phyloP scores from a whole-genome alignment of 2,113 vertebrate genomes.

The Tretioscincus oriximinensis region DNA sequence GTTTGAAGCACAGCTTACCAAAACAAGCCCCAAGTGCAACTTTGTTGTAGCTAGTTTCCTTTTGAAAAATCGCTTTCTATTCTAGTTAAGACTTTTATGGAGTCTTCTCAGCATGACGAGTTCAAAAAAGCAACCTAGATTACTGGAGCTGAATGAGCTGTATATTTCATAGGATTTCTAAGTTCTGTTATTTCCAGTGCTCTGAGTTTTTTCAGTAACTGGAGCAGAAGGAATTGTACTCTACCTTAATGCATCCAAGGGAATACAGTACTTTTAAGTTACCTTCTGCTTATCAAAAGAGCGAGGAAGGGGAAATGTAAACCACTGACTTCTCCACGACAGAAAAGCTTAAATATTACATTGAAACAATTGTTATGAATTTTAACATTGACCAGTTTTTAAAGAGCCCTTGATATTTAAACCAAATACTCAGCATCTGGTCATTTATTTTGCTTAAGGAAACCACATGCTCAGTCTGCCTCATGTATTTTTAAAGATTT shows the following conservation, averaged over 20 bases:
- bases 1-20: neutral
- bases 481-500: conserved; percentile 41
- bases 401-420: conserved; percentile 23
- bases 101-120: conserved; percentile 44
- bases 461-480: neutral
- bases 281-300: conserved; percentile 48
- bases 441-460: conserved; percentile 33
- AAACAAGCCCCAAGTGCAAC: neutral
- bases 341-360: conserved; percentile 44
- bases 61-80: conserved; percentile 18
- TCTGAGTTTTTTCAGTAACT: conserved; percentile 64
- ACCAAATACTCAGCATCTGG: neutral
- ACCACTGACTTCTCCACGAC: conserved; percentile 30
- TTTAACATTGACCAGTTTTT: conserved; percentile 22
- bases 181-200: conserved; percentile 61
- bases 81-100: conserved; percentile 26
- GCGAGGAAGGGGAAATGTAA: conserved; percentile 39
- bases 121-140: conserved; percentile 40
- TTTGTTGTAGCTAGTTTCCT: neutral
- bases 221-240: conserved; percentile 64
- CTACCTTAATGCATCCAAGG: conserved; percentile 61
- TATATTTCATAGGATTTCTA: conserved; percentile 65
- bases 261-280: conserved; percentile 68
- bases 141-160: conserved; percentile 40
- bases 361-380: conserved; percentile 24